Evolutionary conservation across 2,797 vertebrate species (phyloP), one percentile per base, ranked within the genome.

Genomic region (Tapera naevia): DNA sequence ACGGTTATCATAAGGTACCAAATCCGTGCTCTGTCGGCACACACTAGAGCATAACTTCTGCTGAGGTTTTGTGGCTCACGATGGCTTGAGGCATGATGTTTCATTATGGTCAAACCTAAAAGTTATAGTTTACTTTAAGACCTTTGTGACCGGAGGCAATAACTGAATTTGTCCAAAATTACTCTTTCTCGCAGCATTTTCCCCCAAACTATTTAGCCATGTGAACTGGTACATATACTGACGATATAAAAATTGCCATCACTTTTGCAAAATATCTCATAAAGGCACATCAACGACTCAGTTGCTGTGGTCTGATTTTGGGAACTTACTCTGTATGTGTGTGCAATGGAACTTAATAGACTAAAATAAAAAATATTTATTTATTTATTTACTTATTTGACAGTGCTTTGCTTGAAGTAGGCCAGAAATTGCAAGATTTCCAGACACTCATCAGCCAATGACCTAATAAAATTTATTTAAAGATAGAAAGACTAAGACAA

Each of bases 121-220:
- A 85, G 82, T 85, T 92, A 95, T 73, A 78, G 70, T 90, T 97
- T 69, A n/a, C 69, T 95, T 97, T 93, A 96, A 97, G 95, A 95
- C 86, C 92, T 94, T 95, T 96, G 90, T 94, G 92, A 48, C 78
- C 67, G 43, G 13, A 66, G 48, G 50, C 10, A 58, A 76, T 54
- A 67, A 91, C 56, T 61, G 85, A 90, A 93, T 95, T 94, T 1
- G 3, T 89, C 95, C 43, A 88, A 57, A 93, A 92, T 82, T 78
- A 82, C 57, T 88, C 73, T 93, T 90, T 86, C 82, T 56, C 24
- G 1, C 11, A 46, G n/a, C 79, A 43, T 84, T 92, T 74, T 21
- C 4, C 35, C 15, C 15, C 0, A 56, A 60, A 35, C 10, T 1
- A 5, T 50, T 94, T 74, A 91, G 51, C 41, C 16, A 7, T 86